Base-by-base conservation (phyloP, 2,113 vertebrate species). In the Entomyzon cyanotis region DNA sequence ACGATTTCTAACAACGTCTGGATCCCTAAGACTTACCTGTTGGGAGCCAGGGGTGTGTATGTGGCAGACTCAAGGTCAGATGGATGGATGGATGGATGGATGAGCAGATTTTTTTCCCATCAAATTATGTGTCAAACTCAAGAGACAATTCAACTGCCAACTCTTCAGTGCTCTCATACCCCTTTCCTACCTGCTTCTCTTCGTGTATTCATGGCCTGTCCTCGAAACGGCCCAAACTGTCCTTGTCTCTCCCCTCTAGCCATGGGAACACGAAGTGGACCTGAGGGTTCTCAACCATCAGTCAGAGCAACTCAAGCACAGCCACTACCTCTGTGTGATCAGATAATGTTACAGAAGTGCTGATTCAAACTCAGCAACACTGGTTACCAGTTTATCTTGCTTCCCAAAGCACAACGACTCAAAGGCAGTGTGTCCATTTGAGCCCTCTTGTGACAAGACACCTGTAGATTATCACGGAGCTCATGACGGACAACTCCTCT, bases 251-350 rank as follows among this genome's bases (percentile, higher is more conserved):
- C 30, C 28, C 49, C 69, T 52, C 49, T 8, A 37, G 31, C 41
- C 42, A 10, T 0, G 5, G n/a, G 37, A 87, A 74, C 31, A 11
- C 0, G n/a, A 55, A 63, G 52, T 0, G 2, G 39, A 47, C 6
- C 3, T 3, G n/a, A 85, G 35, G 28, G 20, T 12, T 68, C 77
- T 58, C 77, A 60, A 39, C 33, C 76, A 47, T 5, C 27, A 44
- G 37, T 23, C 20, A 11, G 31, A 84, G 47, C 50, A 82, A 76
- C 53, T 71, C 52, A 44, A 53, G 49, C 47, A 33, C 37, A 33
- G 18, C 4, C 58, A 42, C 31, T 12, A 49, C 35, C 22, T 49
- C 49, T 41, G 6, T 12, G 21, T 5, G n/a, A 71, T 24, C 73
- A 60, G 39, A 28, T 60, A 56, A 71, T 18, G 44, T 50, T 71